phyloP scores from a whole-genome alignment of 2,888 invertebrate genomes.

The Alsophila aescularia region DNA sequence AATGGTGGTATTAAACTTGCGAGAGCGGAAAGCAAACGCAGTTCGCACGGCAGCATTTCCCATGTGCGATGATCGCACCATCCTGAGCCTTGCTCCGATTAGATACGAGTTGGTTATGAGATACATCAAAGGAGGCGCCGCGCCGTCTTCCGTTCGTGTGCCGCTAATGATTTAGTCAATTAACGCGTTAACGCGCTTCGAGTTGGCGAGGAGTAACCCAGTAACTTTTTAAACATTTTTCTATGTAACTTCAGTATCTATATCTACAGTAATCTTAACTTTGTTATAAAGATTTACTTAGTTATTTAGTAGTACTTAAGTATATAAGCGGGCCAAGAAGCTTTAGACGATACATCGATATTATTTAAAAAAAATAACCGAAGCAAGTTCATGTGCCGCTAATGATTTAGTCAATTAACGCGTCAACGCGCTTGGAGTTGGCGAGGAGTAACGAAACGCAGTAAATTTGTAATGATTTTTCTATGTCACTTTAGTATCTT shows the following conservation, averaged over 20 bases:
- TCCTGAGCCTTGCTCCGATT: constrained; percentile 5
- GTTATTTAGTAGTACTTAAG: no score
- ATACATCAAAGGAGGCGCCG: constrained; percentile 49
- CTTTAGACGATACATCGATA: no score
- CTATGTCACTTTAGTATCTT: not conserved
- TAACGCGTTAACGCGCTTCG: constrained; percentile 48
- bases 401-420: constrained; percentile 73
- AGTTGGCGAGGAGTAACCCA: no score
- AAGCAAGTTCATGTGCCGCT: constrained; percentile 57
- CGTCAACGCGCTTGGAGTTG: constrained; percentile 22
- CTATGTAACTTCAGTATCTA: no score
- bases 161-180: constrained; percentile 72
- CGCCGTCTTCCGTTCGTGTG: constrained; percentile 57
- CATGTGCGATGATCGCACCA: constrained; percentile 19
- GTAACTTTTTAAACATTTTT: no score
- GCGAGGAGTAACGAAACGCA: constrained; percentile 28
- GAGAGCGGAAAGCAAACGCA: constrained; percentile 66
- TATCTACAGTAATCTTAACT: no score
- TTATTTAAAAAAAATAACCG: no score
- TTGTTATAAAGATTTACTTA: no score
- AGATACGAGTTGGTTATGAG: constrained; percentile 21
- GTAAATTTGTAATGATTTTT: not conserved
- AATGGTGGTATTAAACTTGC: constrained; percentile 67
- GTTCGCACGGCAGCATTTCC: constrained; percentile 56
- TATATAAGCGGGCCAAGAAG: no score